These are phyloP conservation scores for Protophormia terraenovae DNA, from an alignment of 2,888 invertebrate species.

Conservation along the genomic window DNA sequence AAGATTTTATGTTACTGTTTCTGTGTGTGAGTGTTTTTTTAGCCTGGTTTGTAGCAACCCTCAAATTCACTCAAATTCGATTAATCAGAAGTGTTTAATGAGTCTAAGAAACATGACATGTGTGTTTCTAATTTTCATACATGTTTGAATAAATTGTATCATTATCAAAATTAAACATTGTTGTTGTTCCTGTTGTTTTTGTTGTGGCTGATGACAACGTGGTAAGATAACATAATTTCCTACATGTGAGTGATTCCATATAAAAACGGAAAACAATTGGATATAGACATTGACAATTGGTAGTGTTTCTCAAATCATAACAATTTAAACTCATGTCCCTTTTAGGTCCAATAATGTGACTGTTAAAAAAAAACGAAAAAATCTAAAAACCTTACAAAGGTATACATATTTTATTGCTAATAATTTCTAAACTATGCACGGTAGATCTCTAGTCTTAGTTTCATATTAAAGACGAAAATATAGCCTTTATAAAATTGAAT, in stretches of 20 bases:
- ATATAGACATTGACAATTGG: too few species aligned
- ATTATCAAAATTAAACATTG: background rate
- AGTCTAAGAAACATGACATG: background rate
- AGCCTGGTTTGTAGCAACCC: background rate
- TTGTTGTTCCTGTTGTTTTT: background rate
- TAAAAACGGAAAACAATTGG: too few species aligned
- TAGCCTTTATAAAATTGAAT: too few species aligned
- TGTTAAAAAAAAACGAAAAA: too few species aligned
- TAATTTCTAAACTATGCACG: too few species aligned
- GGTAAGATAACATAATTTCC: background rate
- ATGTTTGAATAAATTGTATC: conserved; percentile 18
- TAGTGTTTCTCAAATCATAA: too few species aligned
- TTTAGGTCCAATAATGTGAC: too few species aligned
- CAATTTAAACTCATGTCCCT: too few species aligned
- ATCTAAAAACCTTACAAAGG: too few species aligned
- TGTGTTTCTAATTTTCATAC: background rate
- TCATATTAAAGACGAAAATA: too few species aligned
- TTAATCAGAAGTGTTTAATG: conserved; percentile 1
- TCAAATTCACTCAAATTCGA: background rate
- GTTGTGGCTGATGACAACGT: conserved; percentile 12
- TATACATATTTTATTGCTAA: too few species aligned
- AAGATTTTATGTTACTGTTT: background rate
- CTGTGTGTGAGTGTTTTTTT: background rate
- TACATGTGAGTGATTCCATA: background rate
- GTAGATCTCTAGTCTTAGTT: too few species aligned